These are phyloP conservation scores for Chrysopa pallens DNA, from an alignment of 1,140 invertebrate species.

Conservation along the genomic window DNA sequence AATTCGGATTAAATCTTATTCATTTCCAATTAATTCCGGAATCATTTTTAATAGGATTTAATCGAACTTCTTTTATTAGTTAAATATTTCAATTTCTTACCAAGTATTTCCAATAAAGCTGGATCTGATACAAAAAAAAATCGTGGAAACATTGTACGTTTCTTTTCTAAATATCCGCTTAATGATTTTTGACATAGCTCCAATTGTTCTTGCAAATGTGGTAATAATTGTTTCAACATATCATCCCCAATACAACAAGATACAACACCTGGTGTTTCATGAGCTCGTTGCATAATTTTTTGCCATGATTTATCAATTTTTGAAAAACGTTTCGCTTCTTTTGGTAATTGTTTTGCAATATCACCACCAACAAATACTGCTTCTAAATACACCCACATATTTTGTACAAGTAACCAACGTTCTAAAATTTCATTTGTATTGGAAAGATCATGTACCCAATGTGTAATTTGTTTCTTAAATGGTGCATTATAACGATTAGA, in stretches of 20 bases:
- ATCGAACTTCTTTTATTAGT: no score
- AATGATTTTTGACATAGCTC: conserved; percentile 94
- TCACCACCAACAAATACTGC: conserved; percentile 96
- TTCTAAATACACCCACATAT: conserved; percentile 97
- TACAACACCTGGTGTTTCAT: conserved; percentile 88
- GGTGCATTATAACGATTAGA: conserved; percentile 94
- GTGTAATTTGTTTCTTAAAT: conserved; percentile 89
- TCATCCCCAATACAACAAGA: conserved; percentile 93
- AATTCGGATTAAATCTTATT: no score
- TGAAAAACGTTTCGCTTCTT: conserved; percentile 84
- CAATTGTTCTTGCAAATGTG: conserved; percentile 90
- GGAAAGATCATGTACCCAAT: conserved; percentile 86
- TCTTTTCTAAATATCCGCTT: conserved; percentile 91
- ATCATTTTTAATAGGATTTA: no score
- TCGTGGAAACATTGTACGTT: conserved; percentile 89
- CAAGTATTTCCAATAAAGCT: conserved; percentile 78
- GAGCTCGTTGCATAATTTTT: conserved; percentile 89
- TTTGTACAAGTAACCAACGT: conserved; percentile 90
- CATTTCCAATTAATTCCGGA: no score
- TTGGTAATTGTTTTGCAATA: conserved; percentile 92
- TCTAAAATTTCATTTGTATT: conserved; percentile 95
- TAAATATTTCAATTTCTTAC: not conserved
- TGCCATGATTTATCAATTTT: conserved; percentile 98
- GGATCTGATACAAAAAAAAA: conserved; percentile 98
- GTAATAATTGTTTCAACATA: conserved; percentile 74